A percentile compares a stretch with the other conserved stretches of the same genome.
These are phyloP conservation scores for Tachysurus fulvidraco DNA, from an alignment of 2,113 vertebrate genomes.

Conservation along the genomic window DNA sequence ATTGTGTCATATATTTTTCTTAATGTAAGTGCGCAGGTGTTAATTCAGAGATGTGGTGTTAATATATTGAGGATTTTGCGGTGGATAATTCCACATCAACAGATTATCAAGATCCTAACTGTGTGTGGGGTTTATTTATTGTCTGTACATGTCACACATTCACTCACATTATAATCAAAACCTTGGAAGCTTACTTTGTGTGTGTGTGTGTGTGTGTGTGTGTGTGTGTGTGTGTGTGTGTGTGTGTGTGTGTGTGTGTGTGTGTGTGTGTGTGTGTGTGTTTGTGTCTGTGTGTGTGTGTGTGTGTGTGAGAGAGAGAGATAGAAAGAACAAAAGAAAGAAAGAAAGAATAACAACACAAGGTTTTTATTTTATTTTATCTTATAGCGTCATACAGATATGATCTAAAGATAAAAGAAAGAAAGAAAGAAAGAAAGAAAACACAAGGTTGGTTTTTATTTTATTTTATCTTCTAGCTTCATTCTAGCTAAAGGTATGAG, in stretches of 20 bases:
- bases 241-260: constrained; percentile 3
- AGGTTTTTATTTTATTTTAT: not conserved
- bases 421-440: too few species aligned
- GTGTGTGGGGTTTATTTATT: not conserved
- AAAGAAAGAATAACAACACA: too few species aligned
- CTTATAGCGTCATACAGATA: not conserved
- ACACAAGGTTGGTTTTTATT: not conserved
- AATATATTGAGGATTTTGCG: not conserved
- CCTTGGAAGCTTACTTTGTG: not conserved
- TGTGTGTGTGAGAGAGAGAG: not conserved
- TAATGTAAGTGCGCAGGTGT: not conserved
- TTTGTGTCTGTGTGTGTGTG: constrained; percentile 1
- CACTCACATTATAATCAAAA: not conserved
- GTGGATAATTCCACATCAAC: not conserved
- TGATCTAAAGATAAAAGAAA: too few species aligned
- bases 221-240: constrained; percentile 9
- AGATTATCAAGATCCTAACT: not conserved
- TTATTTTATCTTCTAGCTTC: not conserved
- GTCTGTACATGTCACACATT: not conserved
- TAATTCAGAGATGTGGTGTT: not conserved
- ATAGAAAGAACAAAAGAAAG: not conserved
- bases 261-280: not conserved
- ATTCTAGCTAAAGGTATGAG: not conserved
- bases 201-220: constrained; percentile 3
- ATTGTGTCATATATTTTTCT: not conserved